Percentiles rank a stretch among this genome's conserved stretches.
Conservation (phyloP, 2,113 vertebrate species). For the Orycteropus afer region DNA sequence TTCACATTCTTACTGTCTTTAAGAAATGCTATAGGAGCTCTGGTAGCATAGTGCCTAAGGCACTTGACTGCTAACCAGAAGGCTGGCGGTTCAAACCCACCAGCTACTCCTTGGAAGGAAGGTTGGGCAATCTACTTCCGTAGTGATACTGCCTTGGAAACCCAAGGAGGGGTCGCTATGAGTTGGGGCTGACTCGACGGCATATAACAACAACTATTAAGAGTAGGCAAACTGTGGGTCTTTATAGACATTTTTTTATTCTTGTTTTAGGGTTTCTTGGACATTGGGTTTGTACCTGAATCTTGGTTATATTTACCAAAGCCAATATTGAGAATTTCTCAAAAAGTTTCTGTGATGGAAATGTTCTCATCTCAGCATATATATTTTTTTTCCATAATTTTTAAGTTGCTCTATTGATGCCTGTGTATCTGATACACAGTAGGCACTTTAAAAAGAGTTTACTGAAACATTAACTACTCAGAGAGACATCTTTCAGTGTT, state of each 20-base stretch:
- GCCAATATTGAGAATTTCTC: neutral
- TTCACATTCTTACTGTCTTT: neutral
- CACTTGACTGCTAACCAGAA: too few relatives aligned
- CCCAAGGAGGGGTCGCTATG: too few relatives aligned
- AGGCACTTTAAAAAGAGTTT: slow-evolving; percentile 40
- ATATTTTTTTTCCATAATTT: neutral
- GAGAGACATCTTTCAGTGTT: neutral
- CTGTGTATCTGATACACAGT: neutral
- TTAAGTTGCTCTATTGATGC: neutral
- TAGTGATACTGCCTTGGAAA: too few relatives aligned
- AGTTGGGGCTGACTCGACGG: too few relatives aligned
- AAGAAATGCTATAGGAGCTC: neutral
- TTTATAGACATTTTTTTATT: neutral
- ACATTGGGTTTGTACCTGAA: neutral
- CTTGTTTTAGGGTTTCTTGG: neutral
- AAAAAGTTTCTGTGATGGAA: slow-evolving; percentile 15
- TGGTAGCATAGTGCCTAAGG: too few relatives aligned
- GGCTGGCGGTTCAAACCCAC: too few relatives aligned
- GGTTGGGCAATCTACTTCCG: too few relatives aligned
- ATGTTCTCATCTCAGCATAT: neutral
- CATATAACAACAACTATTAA: too few relatives aligned
- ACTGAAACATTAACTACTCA: neutral
- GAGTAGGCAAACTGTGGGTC: neutral
- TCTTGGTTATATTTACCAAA: neutral
- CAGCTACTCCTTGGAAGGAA: too few relatives aligned